Evolutionary conservation across 1,140 invertebrate genomes (phyloP), one percentile per base, ranked within the genome.

Genomic region (Neomicropteryx cornuta): DNA sequence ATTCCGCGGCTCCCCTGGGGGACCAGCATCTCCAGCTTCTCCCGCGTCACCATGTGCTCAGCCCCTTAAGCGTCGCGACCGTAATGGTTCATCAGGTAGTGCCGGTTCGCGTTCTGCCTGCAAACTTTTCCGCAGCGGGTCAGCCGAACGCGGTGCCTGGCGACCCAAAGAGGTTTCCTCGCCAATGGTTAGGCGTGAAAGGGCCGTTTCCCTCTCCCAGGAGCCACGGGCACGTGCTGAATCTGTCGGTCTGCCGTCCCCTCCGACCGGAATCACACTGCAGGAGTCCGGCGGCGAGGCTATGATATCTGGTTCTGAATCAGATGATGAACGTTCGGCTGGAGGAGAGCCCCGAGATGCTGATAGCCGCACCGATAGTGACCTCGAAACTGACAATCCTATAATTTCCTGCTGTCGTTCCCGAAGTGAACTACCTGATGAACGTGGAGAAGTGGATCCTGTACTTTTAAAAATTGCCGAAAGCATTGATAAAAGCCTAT

Each of bases 281-380:
- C 76, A 77, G 47, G 73, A 77, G 46, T 72, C 76, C 4, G 76
- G 75, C n/a, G 76, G 75, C 4, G 76, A 79, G 50, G 72, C 75
- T 18, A 71, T 75, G 45, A 61, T 67, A 10, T 70, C 66, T 3
- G 69, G 71, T 30, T 64, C 68, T 32, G 71, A 71, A 39, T 72
- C 70, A 0, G 70, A 73, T 43, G 71, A 71, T 46, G 69, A 72
- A 44, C 62, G 64, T 43, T 71, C 62, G 17, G 56, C 59, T 1
- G 60, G 56, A 16, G 46, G 45, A 22, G 28, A 29, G 14, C 45
- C 43, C 2, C n/a, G n/a, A n/a, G n/a, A n/a, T n/a, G n/a, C n/a
- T n/a, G 39, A 45, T 33, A 47, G 46, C 23, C 41, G 42, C 4
- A 47, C 37, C 33, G 46, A 47, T 27, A 42, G 38, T 22, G 46